Evolutionary conservation across 1,140 invertebrate species (phyloP), one percentile per base, ranked within the genome.

Genomic region (Bombus vancouverensis): DNA sequence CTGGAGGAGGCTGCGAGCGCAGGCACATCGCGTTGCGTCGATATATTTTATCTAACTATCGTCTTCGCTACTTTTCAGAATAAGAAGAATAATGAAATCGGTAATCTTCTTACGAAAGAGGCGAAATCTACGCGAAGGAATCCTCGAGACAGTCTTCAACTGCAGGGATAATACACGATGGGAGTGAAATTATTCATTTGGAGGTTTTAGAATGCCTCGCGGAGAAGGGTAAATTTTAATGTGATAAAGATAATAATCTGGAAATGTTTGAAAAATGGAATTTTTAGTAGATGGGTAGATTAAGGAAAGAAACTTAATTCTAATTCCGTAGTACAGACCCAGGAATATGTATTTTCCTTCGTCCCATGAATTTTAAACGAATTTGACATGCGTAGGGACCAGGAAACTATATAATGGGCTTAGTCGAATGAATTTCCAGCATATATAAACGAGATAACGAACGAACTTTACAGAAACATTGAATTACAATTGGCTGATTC

Each of bases 291-390:
- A 22, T 32, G 12, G 18, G 12, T 15, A 13, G 2, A 25, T 6
- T 10, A 44, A 28, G 2, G 32, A 22, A 68, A n/a, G 73, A 12
- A 37, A 39, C n/a, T 39, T 44, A 15, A 62, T 73, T 37, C 80
- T 18, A 28, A 39, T 47, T 73, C 10, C 32, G 28, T 13, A 22
- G 22, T n/a, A 28, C 28, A 25, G 22, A 32, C 0, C 28, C 13
- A 10, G 34, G 39, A 10, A 47, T 65, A 34, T 10, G 25, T n/a
- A 28, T 25, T 22, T 47, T 18, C 53, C 5, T 65, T 57, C 71
- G 32, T 15, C 10, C 66, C 47, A 79, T 84, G 83, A 84, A 84
- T 84, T 79, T 79, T 39, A 84, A 84, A 34, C 32, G 28, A 84
- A 71, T 47, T 34, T 53, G 32, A 79, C 22, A 25, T 53, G 28